These are phyloP conservation scores for Catocala nupta DNA, from an alignment of 2,888 invertebrate genomes.

Conservation along the genomic window DNA sequence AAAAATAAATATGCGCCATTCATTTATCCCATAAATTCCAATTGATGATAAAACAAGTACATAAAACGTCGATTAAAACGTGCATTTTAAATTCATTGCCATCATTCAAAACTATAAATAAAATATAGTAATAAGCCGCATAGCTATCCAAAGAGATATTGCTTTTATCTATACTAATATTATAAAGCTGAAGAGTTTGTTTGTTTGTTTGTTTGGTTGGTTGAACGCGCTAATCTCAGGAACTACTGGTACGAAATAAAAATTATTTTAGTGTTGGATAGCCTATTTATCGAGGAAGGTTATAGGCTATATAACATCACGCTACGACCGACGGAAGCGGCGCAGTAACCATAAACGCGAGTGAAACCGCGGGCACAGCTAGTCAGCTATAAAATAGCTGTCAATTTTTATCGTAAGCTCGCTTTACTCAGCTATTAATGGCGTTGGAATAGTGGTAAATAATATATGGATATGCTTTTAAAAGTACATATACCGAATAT, in stretches of 20 bases:
- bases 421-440: constrained; percentile 28
- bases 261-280: too few relatives aligned
- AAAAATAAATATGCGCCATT: too few relatives aligned
- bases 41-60: constrained; percentile 20
- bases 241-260: too few relatives aligned
- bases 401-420: constrained; percentile 37
- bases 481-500: too few relatives aligned
- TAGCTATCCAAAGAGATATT: constrained; percentile 21
- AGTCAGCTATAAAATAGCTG: constrained; percentile 11
- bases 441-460: constrained; percentile 25
- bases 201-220: too few relatives aligned
- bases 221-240: too few relatives aligned
- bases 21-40: constrained; percentile 14
- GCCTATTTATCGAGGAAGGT: too few relatives aligned
- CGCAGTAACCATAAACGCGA: too few relatives aligned
- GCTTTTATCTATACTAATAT: constrained; percentile 19
- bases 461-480: constrained; percentile 27
- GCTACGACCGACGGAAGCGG: too few relatives aligned
- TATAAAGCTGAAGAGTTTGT: too few relatives aligned
- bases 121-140: constrained; percentile 30
- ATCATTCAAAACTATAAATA: constrained; percentile 43
- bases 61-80: constrained; percentile 25
- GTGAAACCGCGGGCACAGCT: too few relatives aligned
- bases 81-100: constrained; percentile 32
- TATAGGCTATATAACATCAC: too few relatives aligned